A percentile compares a stretch with the other conserved stretches of the same genome.
These are phyloP conservation scores for Pheosia gnoma DNA, from an alignment of 2,888 invertebrate species.

Conservation along the genomic window DNA sequence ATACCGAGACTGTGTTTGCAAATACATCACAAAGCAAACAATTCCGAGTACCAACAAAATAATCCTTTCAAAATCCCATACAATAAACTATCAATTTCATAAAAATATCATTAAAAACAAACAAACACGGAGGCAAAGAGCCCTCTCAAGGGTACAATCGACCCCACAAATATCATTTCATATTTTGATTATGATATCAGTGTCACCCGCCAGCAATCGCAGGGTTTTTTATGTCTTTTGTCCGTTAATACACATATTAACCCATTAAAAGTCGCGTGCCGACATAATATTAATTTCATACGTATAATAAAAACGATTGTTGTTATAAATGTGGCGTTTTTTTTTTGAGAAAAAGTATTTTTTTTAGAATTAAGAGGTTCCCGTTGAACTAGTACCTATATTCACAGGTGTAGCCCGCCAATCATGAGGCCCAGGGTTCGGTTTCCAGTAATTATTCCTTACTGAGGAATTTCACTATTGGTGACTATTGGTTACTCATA, in stretches of 20 bases:
- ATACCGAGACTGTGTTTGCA: too few relatives aligned
- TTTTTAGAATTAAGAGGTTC: too few relatives aligned
- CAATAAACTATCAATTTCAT: slow-evolving; percentile 56
- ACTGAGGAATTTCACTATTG: too few relatives aligned
- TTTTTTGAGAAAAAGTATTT: slow-evolving; percentile 40
- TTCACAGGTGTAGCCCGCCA: too few relatives aligned
- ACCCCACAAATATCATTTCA: slow-evolving; percentile 75
- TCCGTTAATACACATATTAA: slow-evolving; percentile 81
- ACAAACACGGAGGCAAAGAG: slow-evolving; percentile 61
- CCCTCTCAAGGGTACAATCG: slow-evolving; percentile 57
- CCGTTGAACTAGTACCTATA: too few relatives aligned
- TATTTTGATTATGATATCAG: slow-evolving; percentile 84
- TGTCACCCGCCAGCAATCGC: slow-evolving; percentile 62
- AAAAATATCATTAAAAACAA: slow-evolving; percentile 63
- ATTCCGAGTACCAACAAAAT: slow-evolving; percentile 22
- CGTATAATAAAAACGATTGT: slow-evolving; percentile 67
- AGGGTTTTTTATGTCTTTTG: slow-evolving; percentile 72
- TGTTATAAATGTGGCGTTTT: slow-evolving; percentile 53
- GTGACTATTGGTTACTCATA: too few relatives aligned
- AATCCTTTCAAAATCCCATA: slow-evolving; percentile 33
- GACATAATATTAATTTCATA: slow-evolving; percentile 71
- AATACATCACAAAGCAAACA: slow-evolving; percentile 12
- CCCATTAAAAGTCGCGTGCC: slow-evolving; percentile 80
- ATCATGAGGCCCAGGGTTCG: too few relatives aligned
- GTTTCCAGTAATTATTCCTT: too few relatives aligned